Evolutionary conservation across 2,113 vertebrate species (phyloP), one percentile per base, ranked within the genome.

Genomic region (Lanius ludovicianus): DNA sequence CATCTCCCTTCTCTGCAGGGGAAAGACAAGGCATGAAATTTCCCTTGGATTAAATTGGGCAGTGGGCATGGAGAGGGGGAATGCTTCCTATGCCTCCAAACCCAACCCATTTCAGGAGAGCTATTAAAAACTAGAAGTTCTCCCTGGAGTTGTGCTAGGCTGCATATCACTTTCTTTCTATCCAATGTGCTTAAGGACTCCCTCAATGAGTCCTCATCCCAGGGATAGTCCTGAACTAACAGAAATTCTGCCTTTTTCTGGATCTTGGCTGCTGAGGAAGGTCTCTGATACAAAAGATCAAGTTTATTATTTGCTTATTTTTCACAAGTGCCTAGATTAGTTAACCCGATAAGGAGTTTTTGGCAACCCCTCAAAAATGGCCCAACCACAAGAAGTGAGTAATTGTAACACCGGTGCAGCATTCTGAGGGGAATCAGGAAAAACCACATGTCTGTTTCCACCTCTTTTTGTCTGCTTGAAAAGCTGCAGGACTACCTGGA

Each of bases 371-470:
- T 30, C 44, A 42, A 64, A 52, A 87, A 59, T 5, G 6, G 46
- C 44, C 35, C 16, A 13, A 6, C 22, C 21, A 7, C 46, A 28
- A 62, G 9, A 70, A 57, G 21, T 35, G 11, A 62, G 21, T 77
- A 20, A 7, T 25, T 53, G 39, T 59, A 67, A 50, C 20, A 33
- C 68, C 1, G 0, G 0, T 53, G 55, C 22, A 28, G 33, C 55
- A 30, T 70, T 93, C 77, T 46, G 31, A 55, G 39, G 12, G 20
- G 12, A 37, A 65, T 9, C 4, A 2, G 25, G 28, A 50, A 53
- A 55, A 73, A 74, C 11, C 16, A 12, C 4, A 0, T 15, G 7
- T 31, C n/a, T 6, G 6, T 84, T 77, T 60, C 63, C 50, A 47
- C 5, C 1, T 56, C 47, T 53, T 79, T 63, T 56, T 64, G 23